Evolutionary conservation across 2,113 vertebrate genomes (phyloP).

Genomic region (Ariopsis seemanni): DNA sequence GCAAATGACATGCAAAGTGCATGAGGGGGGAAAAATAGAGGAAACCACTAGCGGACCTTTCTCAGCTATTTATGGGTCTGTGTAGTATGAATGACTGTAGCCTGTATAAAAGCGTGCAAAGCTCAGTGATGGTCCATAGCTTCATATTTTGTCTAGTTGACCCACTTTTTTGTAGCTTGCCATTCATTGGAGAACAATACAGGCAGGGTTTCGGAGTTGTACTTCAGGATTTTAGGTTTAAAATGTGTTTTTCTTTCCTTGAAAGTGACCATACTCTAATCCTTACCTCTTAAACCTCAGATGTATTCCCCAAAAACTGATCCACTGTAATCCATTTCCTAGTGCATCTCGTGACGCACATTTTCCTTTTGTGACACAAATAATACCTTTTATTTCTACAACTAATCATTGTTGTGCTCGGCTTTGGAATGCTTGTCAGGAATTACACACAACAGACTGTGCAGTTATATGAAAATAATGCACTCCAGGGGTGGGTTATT

Average conservation of each 20-base stretch:
- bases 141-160: neutral
- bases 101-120: neutral
- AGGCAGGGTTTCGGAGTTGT: neutral
- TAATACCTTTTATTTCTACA: too few species aligned
- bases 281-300: too few species aligned
- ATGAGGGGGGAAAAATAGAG: neutral
- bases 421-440: too few species aligned
- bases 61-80: neutral
- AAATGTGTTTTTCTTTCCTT: neutral
- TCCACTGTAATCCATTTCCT: neutral
- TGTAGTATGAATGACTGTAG: neutral
- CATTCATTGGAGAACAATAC: neutral
- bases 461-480: neutral
- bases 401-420: too few species aligned
- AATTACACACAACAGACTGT: neutral
- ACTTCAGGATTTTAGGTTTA: neutral
- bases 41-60: neutral
- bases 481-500: neutral
- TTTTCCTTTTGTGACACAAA: neutral
- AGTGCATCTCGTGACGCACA: neutral
- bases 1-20: neutral
- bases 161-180: neutral
- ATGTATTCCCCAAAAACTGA: neutral
- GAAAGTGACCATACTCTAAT: neutral
- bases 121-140: neutral